Percentiles rank a stretch among this genome's conserved stretches.
These are phyloP conservation scores for Melanerpes aurifrons DNA, from an alignment of 2,113 vertebrate genomes.

Conservation along the genomic window DNA sequence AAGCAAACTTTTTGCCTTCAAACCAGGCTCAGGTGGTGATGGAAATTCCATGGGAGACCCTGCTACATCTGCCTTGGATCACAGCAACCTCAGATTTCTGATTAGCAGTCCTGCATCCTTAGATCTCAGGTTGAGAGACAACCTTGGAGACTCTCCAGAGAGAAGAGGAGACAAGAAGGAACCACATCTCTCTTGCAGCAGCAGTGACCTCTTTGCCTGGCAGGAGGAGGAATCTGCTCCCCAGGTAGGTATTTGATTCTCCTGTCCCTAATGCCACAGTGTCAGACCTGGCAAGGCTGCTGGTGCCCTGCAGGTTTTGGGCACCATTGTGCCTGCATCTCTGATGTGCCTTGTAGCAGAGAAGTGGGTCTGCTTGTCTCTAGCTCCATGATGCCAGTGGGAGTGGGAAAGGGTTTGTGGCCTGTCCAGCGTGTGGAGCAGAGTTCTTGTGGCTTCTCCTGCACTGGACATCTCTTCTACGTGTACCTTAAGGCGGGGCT, in stretches of 20 bases:
- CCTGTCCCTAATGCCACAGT: rapidly evolving
- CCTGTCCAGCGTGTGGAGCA: not conserved
- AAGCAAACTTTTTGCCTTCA: not conserved
- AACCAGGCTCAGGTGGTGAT: not conserved
- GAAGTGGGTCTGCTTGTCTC: not conserved
- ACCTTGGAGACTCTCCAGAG: not conserved
- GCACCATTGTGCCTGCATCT: not conserved
- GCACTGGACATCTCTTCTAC: not conserved
- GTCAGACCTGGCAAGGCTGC: not conserved
- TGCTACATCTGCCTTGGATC: rapidly evolving
- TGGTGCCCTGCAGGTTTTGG: not conserved
- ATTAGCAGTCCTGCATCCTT: not conserved
- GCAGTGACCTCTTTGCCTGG: not conserved
- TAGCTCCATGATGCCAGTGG: not conserved
- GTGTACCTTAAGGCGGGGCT: not conserved
- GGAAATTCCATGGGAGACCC: not conserved
- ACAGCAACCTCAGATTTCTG: not conserved
- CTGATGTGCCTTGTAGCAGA: not conserved
- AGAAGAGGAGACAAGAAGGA: not conserved
- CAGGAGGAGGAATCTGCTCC: not conserved
- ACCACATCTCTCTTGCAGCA: not conserved
- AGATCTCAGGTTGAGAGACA: not conserved
- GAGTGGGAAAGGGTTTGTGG: not conserved
- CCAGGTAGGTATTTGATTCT: not conserved
- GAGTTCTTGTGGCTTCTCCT: not conserved